Percentiles rank a stretch among this genome's conserved stretches.
These are phyloP conservation scores for Teleopsis dalmanni DNA, from an alignment of 1,140 invertebrate genomes.

Conservation along the genomic window DNA sequence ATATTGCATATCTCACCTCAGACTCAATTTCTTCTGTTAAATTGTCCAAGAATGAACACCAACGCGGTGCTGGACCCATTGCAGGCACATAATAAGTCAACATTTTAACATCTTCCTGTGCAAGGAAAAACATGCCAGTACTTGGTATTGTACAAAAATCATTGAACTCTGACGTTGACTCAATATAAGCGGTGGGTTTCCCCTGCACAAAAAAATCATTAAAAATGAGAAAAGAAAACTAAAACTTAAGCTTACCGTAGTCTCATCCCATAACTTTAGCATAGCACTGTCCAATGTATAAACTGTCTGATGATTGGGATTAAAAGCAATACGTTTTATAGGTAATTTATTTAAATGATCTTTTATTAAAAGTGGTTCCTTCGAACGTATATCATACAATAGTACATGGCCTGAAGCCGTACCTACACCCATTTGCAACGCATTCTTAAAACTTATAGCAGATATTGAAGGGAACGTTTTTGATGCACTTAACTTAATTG, in stretches of 20 bases:
- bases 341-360: conserved; percentile 93
- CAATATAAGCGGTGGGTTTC: conserved; percentile 87
- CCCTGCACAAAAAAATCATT: conserved; percentile 53
- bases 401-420: conserved; percentile 89
- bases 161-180: conserved; percentile 78
- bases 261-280: conserved; percentile 91
- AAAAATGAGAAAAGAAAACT: conserved; percentile 18
- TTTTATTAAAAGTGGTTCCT: conserved; percentile 81
- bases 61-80: conserved; percentile 88
- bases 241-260: conserved; percentile 57
- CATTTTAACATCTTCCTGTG: conserved; percentile 92
- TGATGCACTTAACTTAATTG: conserved; percentile 51
- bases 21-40: conserved; percentile 93
- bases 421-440: conserved; percentile 81
- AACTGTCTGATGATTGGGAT: conserved; percentile 70
- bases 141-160: conserved; percentile 84
- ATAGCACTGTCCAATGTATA: conserved; percentile 88
- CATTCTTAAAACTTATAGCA: conserved; percentile 72
- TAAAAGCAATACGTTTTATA: conserved; percentile 85
- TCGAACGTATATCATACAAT: conserved; percentile 89
- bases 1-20: too few relatives aligned
- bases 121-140: conserved; percentile 87
- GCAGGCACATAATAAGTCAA: conserved; percentile 90
- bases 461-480: conserved; percentile 49
- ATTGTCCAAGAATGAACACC: conserved; percentile 95